Conservation (phyloP, 2,797 vertebrate genomes). For the Mallotus villosus region DNA sequence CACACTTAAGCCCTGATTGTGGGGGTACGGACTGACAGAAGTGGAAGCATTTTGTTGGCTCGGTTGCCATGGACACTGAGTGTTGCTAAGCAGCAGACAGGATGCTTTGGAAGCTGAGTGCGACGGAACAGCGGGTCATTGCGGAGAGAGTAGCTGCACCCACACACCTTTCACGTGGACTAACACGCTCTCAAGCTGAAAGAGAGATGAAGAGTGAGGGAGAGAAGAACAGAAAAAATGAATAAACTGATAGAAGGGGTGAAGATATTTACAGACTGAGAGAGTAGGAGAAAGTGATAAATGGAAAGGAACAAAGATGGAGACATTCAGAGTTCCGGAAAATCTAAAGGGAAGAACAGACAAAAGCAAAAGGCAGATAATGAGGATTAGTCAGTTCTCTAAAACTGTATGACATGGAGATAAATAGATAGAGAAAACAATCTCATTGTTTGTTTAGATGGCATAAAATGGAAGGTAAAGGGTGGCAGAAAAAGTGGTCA, state of each 20-base stretch:
- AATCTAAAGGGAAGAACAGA: neutral
- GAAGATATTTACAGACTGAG: neutral
- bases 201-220: constrained; percentile 4
- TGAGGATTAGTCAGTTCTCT: no score
- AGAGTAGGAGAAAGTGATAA: constrained; percentile 18
- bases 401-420: no score
- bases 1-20: constrained; percentile 73
- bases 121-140: constrained; percentile 73
- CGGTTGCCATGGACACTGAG: constrained; percentile 77
- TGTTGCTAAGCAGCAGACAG: constrained; percentile 77
- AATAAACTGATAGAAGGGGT: constrained; percentile 4
- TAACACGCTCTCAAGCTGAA: constrained; percentile 36
- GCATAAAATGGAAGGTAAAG: no score
- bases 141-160: constrained; percentile 67
- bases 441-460: no score
- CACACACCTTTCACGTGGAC: constrained; percentile 66
- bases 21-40: constrained; percentile 63
- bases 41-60: constrained; percentile 77
- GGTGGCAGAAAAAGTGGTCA: no score
- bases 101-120: constrained; percentile 76
- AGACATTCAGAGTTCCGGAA: constrained; percentile 9
- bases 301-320: constrained; percentile 27
- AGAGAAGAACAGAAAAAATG: constrained; percentile 7
- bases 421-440: no score
- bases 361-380: constrained; percentile 9